Evolutionary conservation across 92 coral and sea anemone species (phyloP).

Genomic region (Porites rus): DNA sequence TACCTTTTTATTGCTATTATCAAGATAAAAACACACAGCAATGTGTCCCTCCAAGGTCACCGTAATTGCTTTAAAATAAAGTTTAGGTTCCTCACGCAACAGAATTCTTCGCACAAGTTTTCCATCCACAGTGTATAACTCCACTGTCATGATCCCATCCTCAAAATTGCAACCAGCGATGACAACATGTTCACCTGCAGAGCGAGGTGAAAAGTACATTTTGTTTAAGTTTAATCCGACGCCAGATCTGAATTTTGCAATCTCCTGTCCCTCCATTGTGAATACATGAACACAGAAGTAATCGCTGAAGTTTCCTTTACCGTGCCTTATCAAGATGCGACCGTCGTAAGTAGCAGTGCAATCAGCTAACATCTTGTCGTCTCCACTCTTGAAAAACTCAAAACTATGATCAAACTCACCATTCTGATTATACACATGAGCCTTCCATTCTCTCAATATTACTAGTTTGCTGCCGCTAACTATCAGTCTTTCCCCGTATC

Average conservation of each 20-base stretch:
- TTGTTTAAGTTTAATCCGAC: neutral
- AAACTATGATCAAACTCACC: conserved; percentile 37
- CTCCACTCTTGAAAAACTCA: conserved; percentile 14
- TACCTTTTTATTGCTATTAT: too few species aligned
- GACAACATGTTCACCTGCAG: conserved; percentile 35
- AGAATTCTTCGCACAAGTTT: neutral
- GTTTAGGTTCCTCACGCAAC: neutral
- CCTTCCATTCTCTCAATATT: conserved; percentile 7
- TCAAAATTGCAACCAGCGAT: neutral
- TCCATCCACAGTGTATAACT: neutral
- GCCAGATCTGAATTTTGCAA: conserved; percentile 12
- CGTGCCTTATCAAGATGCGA: conserved; percentile 18
- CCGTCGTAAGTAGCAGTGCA: conserved; percentile 48
- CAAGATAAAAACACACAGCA: neutral
- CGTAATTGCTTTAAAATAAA: neutral
- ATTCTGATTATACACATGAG: conserved; percentile 37
- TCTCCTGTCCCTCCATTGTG: conserved; percentile 31
- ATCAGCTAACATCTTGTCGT: neutral
- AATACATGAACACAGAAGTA: conserved; percentile 41
- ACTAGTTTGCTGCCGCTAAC: conserved; percentile 40
- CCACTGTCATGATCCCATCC: neutral
- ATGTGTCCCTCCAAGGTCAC: neutral
- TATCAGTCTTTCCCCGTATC: conserved; percentile 12
- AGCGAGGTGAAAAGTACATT: neutral
- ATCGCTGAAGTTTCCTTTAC: neutral